These are phyloP conservation scores for Dromas ardeola DNA, from an alignment of 2,113 vertebrate species.

Conservation along the genomic window DNA sequence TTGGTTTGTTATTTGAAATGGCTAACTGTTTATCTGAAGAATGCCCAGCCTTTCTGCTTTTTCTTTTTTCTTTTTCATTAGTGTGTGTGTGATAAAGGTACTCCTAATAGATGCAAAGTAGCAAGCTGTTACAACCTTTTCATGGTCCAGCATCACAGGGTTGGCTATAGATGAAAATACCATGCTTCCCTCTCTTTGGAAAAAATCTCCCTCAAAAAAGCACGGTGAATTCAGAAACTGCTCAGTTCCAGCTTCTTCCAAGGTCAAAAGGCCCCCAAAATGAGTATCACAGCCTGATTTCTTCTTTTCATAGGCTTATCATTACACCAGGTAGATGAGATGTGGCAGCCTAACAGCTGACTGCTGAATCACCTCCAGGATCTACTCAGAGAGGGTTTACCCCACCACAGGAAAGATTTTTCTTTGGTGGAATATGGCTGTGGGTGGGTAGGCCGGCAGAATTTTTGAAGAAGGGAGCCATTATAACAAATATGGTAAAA, in stretches of 20 bases:
- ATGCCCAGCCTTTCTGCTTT: not conserved
- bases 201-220: not conserved
- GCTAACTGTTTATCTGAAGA: not conserved
- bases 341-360: not conserved
- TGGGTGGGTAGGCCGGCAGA: not conserved
- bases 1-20: constrained; percentile 16
- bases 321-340: not conserved
- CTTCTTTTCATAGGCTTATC: not conserved
- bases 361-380: not conserved
- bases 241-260: not conserved
- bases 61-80: not conserved
- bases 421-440: not conserved
- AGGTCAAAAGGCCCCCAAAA: not conserved
- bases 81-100: not conserved
- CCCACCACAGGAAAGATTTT: not conserved
- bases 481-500: not conserved
- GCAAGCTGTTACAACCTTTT: not conserved
- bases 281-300: not conserved
- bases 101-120: not conserved
- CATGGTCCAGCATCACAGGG: not conserved
- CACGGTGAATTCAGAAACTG: not conserved
- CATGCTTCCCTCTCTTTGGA: not conserved
- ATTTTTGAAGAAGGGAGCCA: not conserved
- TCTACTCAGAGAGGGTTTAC: not conserved
- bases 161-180: not conserved